phyloP scores from a whole-genome alignment of 2,888 invertebrate species.

The Oscheius sp. region DNA sequence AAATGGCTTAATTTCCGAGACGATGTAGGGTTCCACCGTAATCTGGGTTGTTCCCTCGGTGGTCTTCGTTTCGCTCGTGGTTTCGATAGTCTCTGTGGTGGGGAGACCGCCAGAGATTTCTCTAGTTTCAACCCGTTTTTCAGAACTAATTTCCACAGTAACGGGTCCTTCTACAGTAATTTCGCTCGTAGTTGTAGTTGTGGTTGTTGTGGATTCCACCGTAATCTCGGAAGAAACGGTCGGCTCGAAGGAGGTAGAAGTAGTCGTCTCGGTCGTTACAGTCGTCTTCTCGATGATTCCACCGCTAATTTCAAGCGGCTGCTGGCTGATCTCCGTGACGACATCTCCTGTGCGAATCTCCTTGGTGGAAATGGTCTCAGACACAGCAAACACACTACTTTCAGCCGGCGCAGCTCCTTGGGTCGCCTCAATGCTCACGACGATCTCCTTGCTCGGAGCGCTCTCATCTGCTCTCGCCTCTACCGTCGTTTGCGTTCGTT shows the following conservation, averaged over 20 bases:
- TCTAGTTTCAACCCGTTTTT: not conserved
- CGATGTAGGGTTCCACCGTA: not conserved
- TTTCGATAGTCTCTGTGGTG: not conserved
- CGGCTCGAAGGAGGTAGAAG: not conserved
- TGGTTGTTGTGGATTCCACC: not conserved
- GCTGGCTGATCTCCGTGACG: not conserved
- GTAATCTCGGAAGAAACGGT: not conserved
- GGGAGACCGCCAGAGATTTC: not conserved
- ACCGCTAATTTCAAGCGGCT: not conserved
- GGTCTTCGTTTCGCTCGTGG: not conserved
- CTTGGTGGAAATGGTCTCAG: not conserved
- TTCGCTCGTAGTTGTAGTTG: not conserved
- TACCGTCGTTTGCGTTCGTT: not conserved
- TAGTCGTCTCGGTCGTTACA: not conserved
- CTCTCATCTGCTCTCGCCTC: not conserved
- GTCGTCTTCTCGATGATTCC: not conserved
- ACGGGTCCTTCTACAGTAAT: not conserved
- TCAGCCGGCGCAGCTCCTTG: not conserved
- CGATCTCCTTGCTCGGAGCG: not conserved
- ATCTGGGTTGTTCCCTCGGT: not conserved
- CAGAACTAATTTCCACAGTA: not conserved
- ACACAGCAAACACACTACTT: not conserved
- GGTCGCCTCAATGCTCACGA: not conserved
- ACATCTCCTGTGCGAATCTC: not conserved
- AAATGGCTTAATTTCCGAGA: conserved; percentile 19